Percentiles rank a stretch among this genome's conserved stretches.
These are phyloP conservation scores for Drosophila sulfurigaster DNA, from an alignment of 1,140 invertebrate genomes.

Conservation along the genomic window DNA sequence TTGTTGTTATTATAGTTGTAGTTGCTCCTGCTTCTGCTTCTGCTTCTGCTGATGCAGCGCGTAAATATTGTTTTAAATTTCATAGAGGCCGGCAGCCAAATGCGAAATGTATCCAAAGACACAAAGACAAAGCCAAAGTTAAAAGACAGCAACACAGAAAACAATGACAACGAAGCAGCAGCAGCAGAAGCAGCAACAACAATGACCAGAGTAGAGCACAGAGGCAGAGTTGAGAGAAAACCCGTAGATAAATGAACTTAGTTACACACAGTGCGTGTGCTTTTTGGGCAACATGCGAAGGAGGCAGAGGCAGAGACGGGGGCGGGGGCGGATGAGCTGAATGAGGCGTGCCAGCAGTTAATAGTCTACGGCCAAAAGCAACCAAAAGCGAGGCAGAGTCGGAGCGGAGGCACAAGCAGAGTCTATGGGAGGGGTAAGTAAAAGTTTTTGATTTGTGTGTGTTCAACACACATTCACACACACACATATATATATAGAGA, in stretches of 20 bases:
- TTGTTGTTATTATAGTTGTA: slow-evolving; percentile 29
- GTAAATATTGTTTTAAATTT: slow-evolving; percentile 77
- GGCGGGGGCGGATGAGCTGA: slow-evolving; percentile 17
- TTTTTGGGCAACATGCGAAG: slow-evolving; percentile 3
- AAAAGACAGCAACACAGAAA: slow-evolving; percentile 29
- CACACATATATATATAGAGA: background rate
- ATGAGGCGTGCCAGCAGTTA: slow-evolving; percentile 38
- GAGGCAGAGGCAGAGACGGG: background rate
- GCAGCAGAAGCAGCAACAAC: too few species aligned
- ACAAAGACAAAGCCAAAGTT: slow-evolving; percentile 44
- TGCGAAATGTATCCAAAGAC: slow-evolving; percentile 50
- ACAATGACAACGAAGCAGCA: background rate
- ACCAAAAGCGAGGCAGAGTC: background rate
- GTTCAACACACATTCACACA: slow-evolving; percentile 29
- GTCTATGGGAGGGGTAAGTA: slow-evolving; percentile 44
- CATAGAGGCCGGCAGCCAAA: slow-evolving; percentile 40
- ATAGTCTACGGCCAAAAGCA: slow-evolving; percentile 29
- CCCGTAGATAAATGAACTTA: slow-evolving; percentile 68
- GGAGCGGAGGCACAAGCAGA: background rate
- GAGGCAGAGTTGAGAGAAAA: slow-evolving; percentile 38
- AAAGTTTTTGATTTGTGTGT: slow-evolving; percentile 81
- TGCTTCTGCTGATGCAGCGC: slow-evolving; percentile 48
- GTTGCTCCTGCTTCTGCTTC: too few species aligned
- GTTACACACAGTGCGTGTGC: slow-evolving; percentile 27
- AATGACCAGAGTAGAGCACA: background rate